Base-by-base conservation (phyloP, 2,797 vertebrate genomes). In the Gallirallus australis region DNA sequence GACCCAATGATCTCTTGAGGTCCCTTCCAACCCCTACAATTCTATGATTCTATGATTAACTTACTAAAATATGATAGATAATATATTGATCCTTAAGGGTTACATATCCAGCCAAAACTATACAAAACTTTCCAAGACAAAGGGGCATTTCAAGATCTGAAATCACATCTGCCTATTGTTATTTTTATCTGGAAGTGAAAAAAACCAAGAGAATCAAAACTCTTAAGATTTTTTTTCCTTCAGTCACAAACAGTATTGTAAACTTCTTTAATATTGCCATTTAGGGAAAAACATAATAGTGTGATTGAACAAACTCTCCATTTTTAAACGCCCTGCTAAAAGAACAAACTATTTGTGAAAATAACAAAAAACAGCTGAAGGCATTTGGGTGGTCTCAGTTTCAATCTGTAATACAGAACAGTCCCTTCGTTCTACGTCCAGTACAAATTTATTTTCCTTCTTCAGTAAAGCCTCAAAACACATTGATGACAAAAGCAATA, bases 321-420 rank as follows among this genome's bases (percentile, higher is more conserved):
- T 73, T 84, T 92, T 86, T 92, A 90, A 90, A 92, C 25, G 31
- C 45, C 19, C 35, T 39, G 11, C 56, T 95, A 66, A 75, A 86
- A 95, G 83, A 89, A 73, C 35, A 66, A 93, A 70, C 63, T 69
- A 69, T 84, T 95, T 94, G 64, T 84, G 78, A 84, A 92, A 92
- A 73, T 89, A 96, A 96, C 80, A 91, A 78, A 96, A 96, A 84
- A 1, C 93, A 95, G 83, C 56, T 96, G 92, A 96, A 95, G 45
- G 64, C 42, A 64, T 94, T 90, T 96, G 90, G 93, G 94, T 97
- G 92, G 96, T 93, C 93, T 94, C 68, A 2, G 0, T 47, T 82
- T 60, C 9, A 94, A 65, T 47, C 40, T 71, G 28, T 57, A 93
- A 89, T 35, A 84, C 15, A 63, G 35, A 89, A 80, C 78, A 90